These are phyloP conservation scores for Rhea pennata DNA, from an alignment of 2,113 vertebrate genomes.

Conservation along the genomic window DNA sequence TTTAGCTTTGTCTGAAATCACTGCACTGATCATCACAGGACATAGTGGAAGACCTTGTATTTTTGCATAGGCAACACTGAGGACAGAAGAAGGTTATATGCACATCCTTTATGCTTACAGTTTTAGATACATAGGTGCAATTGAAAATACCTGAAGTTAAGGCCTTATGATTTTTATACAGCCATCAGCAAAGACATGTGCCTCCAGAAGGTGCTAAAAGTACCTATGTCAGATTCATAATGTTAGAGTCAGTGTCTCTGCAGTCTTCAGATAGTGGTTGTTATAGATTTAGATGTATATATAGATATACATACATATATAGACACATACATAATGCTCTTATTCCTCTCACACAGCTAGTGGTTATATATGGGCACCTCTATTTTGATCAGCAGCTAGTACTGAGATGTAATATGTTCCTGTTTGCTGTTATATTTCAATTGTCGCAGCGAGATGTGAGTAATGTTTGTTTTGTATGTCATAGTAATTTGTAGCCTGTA, in stretches of 20 bases:
- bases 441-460: conserved; percentile 13
- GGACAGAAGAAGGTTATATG: background rate
- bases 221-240: background rate
- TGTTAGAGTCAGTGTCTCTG: background rate
- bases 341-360: background rate
- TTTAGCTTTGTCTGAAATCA: background rate
- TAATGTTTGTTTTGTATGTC: conserved; percentile 46
- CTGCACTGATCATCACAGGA: background rate
- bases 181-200: background rate
- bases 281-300: background rate
- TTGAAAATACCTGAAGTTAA: conserved; percentile 5
- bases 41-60: background rate
- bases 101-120: background rate
- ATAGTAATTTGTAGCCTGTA: conserved; percentile 35
- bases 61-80: background rate
- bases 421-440: conserved; percentile 49
- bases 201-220: background rate
- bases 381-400: conserved; percentile 48
- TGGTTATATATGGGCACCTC: background rate
- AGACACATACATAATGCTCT: background rate
- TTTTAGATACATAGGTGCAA: conserved; percentile 17
- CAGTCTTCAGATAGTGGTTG: background rate
- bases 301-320: background rate
- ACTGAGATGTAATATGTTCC: conserved; percentile 7
- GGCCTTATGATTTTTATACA: background rate